Conservation (phyloP, 2,888 invertebrate species). For the Exephanes ischioxanthus region DNA sequence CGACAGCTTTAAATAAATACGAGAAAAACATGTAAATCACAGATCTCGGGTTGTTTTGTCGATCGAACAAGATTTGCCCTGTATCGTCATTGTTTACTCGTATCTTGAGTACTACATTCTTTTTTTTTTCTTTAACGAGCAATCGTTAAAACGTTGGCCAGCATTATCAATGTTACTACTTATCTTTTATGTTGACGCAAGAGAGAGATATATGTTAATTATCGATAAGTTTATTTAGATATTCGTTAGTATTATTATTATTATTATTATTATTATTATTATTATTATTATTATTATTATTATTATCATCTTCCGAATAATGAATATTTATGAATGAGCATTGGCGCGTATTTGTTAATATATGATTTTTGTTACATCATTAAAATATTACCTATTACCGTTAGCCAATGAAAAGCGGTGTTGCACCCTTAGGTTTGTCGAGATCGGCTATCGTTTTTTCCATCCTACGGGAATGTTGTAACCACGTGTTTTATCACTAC, state of each 20-base stretch:
- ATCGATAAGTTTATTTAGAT: constrained; percentile 41
- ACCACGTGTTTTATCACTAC: constrained; percentile 13
- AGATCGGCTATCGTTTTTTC: constrained; percentile 35
- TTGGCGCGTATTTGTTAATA: constrained; percentile 45
- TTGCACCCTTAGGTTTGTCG: constrained; percentile 17
- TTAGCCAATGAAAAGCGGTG: constrained; percentile 16
- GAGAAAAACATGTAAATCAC: constrained; percentile 8
- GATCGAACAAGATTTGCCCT: constrained; percentile 7
- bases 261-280: constrained; percentile 20
- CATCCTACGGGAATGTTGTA: not conserved
- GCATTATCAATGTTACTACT: constrained; percentile 68
- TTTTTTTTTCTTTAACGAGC: constrained; percentile 20
- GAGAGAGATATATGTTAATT: constrained; percentile 6
- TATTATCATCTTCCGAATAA: constrained; percentile 44
- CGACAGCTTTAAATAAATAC: constrained; percentile 19
- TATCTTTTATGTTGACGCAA: constrained; percentile 37
- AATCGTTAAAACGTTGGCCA: constrained; percentile 65
- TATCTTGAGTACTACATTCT: constrained; percentile 19
- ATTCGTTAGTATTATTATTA: not conserved
- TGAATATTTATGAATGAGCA: constrained; percentile 71
- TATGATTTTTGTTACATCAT: constrained; percentile 30
- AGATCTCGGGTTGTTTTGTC: constrained; percentile 10
- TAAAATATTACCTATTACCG: constrained; percentile 32
- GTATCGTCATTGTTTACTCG: constrained; percentile 18
- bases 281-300: constrained; percentile 21